These are phyloP conservation scores for Thaleichthys pacificus DNA, from an alignment of 2,797 vertebrate genomes.

Conservation along the genomic window DNA sequence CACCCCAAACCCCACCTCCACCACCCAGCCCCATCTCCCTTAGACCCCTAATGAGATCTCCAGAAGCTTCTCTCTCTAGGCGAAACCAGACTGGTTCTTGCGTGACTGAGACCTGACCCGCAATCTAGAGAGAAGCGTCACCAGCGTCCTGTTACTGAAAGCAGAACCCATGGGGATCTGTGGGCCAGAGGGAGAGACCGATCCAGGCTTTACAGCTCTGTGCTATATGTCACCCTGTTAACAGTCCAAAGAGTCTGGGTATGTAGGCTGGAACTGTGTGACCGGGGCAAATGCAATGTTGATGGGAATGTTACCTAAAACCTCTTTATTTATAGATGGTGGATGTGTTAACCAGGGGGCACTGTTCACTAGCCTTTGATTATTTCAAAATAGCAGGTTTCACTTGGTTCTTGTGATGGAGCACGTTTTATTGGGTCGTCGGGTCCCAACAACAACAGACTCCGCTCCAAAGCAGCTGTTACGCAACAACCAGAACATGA, in stretches of 20 bases:
- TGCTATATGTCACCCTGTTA: too few relatives aligned
- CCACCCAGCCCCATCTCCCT: not conserved
- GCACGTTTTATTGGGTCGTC: not conserved
- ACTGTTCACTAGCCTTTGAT: not conserved
- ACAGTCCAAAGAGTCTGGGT: too few relatives aligned
- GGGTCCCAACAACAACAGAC: not conserved
- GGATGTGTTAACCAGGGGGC: not conserved
- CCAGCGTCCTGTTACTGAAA: slow-evolving; percentile 7
- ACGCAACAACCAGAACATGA: not conserved
- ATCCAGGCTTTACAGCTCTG: not conserved
- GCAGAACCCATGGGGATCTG: not conserved
- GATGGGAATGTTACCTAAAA: not conserved
- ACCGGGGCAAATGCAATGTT: not conserved
- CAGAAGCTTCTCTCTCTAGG: slow-evolving; percentile 37
- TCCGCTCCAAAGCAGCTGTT: not conserved
- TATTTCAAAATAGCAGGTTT: not conserved
- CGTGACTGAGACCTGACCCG: slow-evolving; percentile 31
- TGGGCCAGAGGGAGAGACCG: not conserved
- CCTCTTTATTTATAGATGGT: not conserved
- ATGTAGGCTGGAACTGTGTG: not conserved
- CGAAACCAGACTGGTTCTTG: slow-evolving; percentile 46
- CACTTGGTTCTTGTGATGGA: too few relatives aligned
- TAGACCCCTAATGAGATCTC: slow-evolving; percentile 39
- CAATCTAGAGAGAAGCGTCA: slow-evolving; percentile 36
- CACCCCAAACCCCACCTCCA: slow-evolving; percentile 1